Conservation (phyloP, 2,888 invertebrate genomes). For the Melinaea menophilus region DNA sequence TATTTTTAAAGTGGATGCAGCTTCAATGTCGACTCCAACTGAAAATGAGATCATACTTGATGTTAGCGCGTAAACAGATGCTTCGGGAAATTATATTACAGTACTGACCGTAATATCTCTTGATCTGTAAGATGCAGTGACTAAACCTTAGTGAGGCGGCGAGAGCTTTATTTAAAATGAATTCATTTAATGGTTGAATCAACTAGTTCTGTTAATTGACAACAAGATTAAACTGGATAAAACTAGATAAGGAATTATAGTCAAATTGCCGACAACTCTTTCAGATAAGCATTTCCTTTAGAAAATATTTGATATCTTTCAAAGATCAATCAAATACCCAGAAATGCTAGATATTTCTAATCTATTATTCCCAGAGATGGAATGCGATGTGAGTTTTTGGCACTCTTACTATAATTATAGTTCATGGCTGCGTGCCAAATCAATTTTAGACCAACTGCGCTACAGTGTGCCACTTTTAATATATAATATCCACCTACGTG, state of each 20-base stretch:
- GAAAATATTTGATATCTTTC: background rate
- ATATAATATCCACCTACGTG: constrained; percentile 19
- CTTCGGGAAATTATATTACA: constrained; percentile 34
- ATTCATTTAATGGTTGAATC: too few species aligned
- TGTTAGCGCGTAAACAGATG: constrained; percentile 45
- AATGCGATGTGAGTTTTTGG: constrained; percentile 59
- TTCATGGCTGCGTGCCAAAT: constrained; percentile 58
- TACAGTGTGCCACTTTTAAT: constrained; percentile 43
- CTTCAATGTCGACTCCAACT: constrained; percentile 35
- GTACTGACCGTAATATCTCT: background rate
- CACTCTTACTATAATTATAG: constrained; percentile 65
- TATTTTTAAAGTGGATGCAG: constrained; percentile 42
- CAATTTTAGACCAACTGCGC: constrained; percentile 59
- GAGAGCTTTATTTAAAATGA: too few species aligned
- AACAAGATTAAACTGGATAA: too few species aligned
- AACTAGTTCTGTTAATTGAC: too few species aligned
- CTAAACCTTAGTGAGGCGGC: too few species aligned
- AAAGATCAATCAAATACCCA: background rate
- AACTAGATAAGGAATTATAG: too few species aligned
- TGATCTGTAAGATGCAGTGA: background rate
- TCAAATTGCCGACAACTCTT: too few species aligned
- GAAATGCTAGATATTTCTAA: constrained; percentile 16
- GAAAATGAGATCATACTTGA: constrained; percentile 54
- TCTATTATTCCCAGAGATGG: constrained; percentile 47
- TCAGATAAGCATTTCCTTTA: background rate